These are phyloP conservation scores for Tanytarsus gracilentus DNA, from an alignment of 2,888 invertebrate species.

Conservation along the genomic window DNA sequence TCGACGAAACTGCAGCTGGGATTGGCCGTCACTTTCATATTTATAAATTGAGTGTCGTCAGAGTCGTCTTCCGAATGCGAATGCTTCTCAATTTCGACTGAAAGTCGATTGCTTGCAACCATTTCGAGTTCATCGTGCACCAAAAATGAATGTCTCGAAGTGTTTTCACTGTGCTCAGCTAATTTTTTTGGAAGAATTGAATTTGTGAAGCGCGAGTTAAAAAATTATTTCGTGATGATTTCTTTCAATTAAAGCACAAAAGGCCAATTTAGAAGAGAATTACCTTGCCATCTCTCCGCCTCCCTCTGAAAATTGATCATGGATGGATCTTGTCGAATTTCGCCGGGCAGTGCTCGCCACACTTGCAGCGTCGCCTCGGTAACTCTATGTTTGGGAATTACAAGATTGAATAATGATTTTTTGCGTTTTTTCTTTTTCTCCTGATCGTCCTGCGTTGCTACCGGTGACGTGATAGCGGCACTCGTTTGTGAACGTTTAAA, in stretches of 20 bases:
- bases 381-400: slow-evolving; percentile 46
- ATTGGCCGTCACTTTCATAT: slow-evolving; percentile 32
- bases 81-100: not conserved
- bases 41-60: slow-evolving; percentile 34
- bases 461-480: not conserved
- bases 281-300: slow-evolving; percentile 41
- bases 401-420: slow-evolving; percentile 32
- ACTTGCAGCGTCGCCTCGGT: slow-evolving; percentile 54
- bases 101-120: not conserved
- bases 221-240: not conserved
- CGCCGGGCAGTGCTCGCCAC: slow-evolving; percentile 56
- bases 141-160: not conserved
- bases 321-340: slow-evolving; percentile 56
- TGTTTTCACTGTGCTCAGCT: no score
- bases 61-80: slow-evolving; percentile 31
- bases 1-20: not conserved
- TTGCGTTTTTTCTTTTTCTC: not conserved
- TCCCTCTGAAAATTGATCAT: slow-evolving; percentile 50
- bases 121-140: slow-evolving; percentile 20
- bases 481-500: not conserved
- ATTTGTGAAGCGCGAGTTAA: not conserved
- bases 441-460: not conserved
- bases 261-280: slow-evolving; percentile 27
- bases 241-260: slow-evolving; percentile 7
- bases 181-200: not conserved